Evolutionary conservation across 2,797 vertebrate genomes (phyloP).

Genomic region (Rhadinocentrus ornatus): DNA sequence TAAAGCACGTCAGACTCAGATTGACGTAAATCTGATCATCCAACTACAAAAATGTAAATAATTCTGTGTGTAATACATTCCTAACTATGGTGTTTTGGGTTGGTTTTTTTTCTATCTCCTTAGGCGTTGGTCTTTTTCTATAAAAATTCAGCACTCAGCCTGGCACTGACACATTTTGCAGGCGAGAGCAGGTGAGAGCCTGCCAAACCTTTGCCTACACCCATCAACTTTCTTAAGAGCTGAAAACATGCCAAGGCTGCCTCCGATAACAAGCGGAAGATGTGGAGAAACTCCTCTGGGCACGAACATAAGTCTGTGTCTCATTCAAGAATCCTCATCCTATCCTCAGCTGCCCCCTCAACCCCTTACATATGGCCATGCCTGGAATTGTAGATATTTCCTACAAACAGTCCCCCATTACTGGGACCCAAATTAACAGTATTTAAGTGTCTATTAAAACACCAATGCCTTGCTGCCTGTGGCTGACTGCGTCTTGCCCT

Average conservation of each 20-base stretch:
- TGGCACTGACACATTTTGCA: conserved; percentile 66
- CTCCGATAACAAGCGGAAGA: conserved; percentile 75
- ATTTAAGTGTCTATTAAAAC: conserved; percentile 88
- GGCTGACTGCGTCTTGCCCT: conserved; percentile 79
- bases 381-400: conserved; percentile 68
- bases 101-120: conserved; percentile 1
- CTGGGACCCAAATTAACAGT: conserved; percentile 84
- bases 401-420: conserved; percentile 74
- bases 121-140: conserved; percentile 31
- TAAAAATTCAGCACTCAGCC: conserved; percentile 48
- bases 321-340: conserved; percentile 62
- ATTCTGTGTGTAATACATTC: conserved; percentile 6
- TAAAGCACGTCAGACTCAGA: not conserved
- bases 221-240: conserved; percentile 64
- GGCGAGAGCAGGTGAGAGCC: conserved; percentile 64
- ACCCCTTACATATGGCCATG: conserved; percentile 43
- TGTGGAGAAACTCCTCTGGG: conserved; percentile 76
- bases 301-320: conserved; percentile 61
- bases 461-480: conserved; percentile 80
- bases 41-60: conserved; percentile 1
- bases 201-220: conserved; percentile 73
- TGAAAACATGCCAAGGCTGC: conserved; percentile 76
- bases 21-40: not conserved
- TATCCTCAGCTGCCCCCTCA: conserved; percentile 57
- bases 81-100: not conserved